These are phyloP conservation scores for Sinotaia quadrata DNA, from an alignment of 2,888 invertebrate species.

Conservation along the genomic window DNA sequence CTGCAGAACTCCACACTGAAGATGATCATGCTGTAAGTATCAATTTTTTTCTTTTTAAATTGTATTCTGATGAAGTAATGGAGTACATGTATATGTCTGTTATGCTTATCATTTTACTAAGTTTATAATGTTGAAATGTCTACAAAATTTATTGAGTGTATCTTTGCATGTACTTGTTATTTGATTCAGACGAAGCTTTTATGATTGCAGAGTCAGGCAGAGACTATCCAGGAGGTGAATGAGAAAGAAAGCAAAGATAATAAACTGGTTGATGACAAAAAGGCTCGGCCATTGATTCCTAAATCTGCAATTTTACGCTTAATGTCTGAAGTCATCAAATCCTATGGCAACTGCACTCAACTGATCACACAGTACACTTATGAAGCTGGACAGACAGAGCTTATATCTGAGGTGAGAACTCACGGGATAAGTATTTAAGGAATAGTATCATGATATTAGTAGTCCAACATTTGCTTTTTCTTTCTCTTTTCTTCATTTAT, in stretches of 20 bases:
- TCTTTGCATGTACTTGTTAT: too few relatives aligned
- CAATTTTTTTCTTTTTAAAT: too few relatives aligned
- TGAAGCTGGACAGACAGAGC: slow-evolving; percentile 77
- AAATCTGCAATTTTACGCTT: slow-evolving; percentile 84
- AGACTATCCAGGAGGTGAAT: slow-evolving; percentile 1
- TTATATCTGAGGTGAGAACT: slow-evolving; percentile 75
- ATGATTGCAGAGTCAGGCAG: slow-evolving; percentile 20
- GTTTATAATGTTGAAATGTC: too few relatives aligned
- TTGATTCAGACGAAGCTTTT: too few relatives aligned
- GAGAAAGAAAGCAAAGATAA: slow-evolving; percentile 45
- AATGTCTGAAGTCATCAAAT: slow-evolving; percentile 84
- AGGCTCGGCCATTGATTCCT: slow-evolving; percentile 77
- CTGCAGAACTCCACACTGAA: slow-evolving; percentile 47
- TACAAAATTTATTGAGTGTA: too few relatives aligned
- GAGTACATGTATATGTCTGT: too few relatives aligned
- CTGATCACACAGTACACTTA: slow-evolving; percentile 83
- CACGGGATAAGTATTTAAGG: not conserved
- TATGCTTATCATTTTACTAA: too few relatives aligned
- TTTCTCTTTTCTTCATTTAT: not conserved
- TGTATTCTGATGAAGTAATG: too few relatives aligned
- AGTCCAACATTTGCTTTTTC: too few relatives aligned
- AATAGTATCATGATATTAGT: too few relatives aligned
- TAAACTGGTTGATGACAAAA: slow-evolving; percentile 53
- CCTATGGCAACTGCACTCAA: slow-evolving; percentile 83
- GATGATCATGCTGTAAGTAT: slow-evolving; percentile 43